Evolutionary conservation across 2,113 vertebrate species (phyloP), one percentile per base, ranked within the genome.

Genomic region (rat (Rattus norvegicus)): DNA sequence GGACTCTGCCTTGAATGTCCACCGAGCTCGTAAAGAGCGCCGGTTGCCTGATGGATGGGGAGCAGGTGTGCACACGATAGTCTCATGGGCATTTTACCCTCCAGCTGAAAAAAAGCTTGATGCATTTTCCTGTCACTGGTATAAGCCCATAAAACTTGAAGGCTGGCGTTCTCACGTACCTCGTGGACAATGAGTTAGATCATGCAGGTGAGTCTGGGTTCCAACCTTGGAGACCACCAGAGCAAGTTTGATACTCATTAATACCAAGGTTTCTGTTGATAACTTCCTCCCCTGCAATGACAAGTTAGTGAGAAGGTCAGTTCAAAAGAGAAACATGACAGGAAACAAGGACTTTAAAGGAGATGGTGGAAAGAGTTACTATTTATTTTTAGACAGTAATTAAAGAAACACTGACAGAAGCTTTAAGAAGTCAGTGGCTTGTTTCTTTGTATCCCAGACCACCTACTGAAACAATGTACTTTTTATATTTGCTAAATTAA

Each of bases 141-240:
- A 89, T 70, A 96, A 98, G 96, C 91, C 88, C 96, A 49, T 36
- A 97, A 98, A 98, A 98, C 96, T 77, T 97, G 97, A 97, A 90
- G 89, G 92, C 95, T 56, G 79, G 88, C 91, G 83, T 92, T 73
- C 95, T 98, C 17, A 95, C 88, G 95, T 16, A 30, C 91, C 88
- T 97, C 93, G 83, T 52, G 47, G 91, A 95, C 95, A 98, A 97
- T 98, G 90, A 94, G 92, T 98, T 97, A 97, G 97, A 81, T 79
- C 95, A 80, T 96, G 91, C 59, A 96, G 94, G 97, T 97, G 97
- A 52, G 81, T 85, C 26, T 97, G 36, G 56, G 47, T 65, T 85
- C 87, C 87, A 93, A 19, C n/a, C 28, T 0, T n/a, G 33, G 69
- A 63, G 83, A 94, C 87, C 16, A 24, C 88, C 80, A 73, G 61